Conservation (phyloP, 2,888 invertebrate species). For the Cerceris rybyensis region DNA sequence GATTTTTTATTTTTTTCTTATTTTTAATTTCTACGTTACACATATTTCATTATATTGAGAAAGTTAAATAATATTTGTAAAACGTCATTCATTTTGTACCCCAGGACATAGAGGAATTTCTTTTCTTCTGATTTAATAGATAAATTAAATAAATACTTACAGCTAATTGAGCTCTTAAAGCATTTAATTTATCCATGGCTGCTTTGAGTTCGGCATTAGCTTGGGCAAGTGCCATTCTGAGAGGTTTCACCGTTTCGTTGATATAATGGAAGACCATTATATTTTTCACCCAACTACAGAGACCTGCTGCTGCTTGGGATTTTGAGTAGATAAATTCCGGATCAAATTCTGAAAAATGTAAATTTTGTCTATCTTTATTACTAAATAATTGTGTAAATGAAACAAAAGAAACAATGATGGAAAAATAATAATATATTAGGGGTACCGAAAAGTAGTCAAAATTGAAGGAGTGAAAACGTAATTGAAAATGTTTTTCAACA, state of each 20-base stretch:
- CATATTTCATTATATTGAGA: background rate
- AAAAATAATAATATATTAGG: too few relatives aligned
- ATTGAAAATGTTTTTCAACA: too few relatives aligned
- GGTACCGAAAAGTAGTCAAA: too few relatives aligned
- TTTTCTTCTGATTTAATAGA: too few relatives aligned
- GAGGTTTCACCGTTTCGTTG: slow-evolving; percentile 95
- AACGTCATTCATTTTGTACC: slow-evolving; percentile 93
- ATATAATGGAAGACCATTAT: slow-evolving; percentile 95
- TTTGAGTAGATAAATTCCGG: slow-evolving; percentile 92
- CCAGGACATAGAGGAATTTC: slow-evolving; percentile 87
- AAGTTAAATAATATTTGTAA: background rate
- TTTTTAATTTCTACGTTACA: background rate
- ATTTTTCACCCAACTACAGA: slow-evolving; percentile 97
- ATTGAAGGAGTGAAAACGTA: too few relatives aligned
- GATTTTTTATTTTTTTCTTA: background rate
- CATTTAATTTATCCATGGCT: slow-evolving; percentile 90
- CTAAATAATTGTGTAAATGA: too few relatives aligned
- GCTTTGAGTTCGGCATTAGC: slow-evolving; percentile 93
- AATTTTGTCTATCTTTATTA: too few relatives aligned
- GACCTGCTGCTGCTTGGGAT: slow-evolving; percentile 95
- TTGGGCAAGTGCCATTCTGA: slow-evolving; percentile 91
- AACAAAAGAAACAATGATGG: background rate
- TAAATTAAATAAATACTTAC: slow-evolving; percentile 77
- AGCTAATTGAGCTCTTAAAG: slow-evolving; percentile 88
- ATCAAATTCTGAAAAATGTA: slow-evolving; percentile 86